Conservation (phyloP, 1,140 invertebrate species). For the Harpegnathos saltator region DNA sequence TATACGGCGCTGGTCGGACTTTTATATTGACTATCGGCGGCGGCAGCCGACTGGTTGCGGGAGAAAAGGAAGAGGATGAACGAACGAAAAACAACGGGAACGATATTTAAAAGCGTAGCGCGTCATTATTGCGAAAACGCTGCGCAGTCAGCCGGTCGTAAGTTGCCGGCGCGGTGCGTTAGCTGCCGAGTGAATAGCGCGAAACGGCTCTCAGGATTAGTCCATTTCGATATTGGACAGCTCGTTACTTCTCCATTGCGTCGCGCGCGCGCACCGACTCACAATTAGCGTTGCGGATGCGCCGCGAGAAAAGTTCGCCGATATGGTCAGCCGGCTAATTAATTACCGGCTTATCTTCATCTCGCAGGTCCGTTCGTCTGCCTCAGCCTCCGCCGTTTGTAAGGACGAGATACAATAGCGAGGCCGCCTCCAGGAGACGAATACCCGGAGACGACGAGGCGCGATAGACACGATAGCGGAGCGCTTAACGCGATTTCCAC, state of each 20-base stretch:
- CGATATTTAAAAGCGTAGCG: conserved; percentile 2
- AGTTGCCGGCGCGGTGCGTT: conserved; percentile 34
- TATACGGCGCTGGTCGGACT: neutral
- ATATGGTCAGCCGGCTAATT: conserved; percentile 65
- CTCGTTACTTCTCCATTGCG: conserved; percentile 60
- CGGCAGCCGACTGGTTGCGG: neutral
- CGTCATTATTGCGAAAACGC: conserved; percentile 17
- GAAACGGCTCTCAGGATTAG: conserved; percentile 56
- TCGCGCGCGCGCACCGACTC: conserved; percentile 35
- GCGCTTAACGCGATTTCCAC: too few relatives aligned
- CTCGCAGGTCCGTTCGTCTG: conserved; percentile 1
- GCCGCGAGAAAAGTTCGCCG: conserved; percentile 55
- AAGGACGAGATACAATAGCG: conserved; percentile 41
- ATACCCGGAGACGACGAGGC: neutral
- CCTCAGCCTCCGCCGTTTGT: conserved; percentile 15
- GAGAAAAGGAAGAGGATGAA: neutral
- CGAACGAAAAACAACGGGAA: neutral
- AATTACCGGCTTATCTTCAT: conserved; percentile 66
- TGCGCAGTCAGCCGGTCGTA: conserved; percentile 30
- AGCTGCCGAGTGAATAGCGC: conserved; percentile 47
- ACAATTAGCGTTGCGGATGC: conserved; percentile 59
- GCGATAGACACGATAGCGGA: neutral
- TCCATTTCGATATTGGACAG: conserved; percentile 69
- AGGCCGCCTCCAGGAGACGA: neutral
- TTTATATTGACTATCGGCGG: neutral